Evolutionary conservation across 2,888 invertebrate species (phyloP), one percentile per base, ranked within the genome.

Genomic region (Antheraea assamensis): DNA sequence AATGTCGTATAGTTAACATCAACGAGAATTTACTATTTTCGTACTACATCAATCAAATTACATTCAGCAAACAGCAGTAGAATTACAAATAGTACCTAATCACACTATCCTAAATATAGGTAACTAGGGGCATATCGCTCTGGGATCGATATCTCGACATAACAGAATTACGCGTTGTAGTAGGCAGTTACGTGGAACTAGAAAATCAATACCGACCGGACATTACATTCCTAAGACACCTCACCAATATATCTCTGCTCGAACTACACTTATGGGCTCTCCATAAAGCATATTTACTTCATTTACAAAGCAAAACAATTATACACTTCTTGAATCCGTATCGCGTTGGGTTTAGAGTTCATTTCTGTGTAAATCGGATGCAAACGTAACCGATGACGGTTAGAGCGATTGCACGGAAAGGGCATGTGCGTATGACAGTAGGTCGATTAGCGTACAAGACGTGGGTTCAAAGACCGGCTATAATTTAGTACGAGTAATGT

Each of bases 351-450:
- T 0, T 47, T 72, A 80, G 76, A 74, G 76, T 76, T 72, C 24
- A 74, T 73, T 76, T 78, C 80, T 30, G 73, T 68, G 21, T 71
- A 75, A 64, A 24, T 55, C 71, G 21, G 8, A 30, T 19, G 24
- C 47, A 30, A 17, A 24, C 47, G 19, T 49, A 21, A 21, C 24
- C 72, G 2, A 42, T 68, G 24, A 68, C 70, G 61, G 71, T 68
- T 58, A 52, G 55, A 30, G 70, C 87, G 88, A 89, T 89, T 87
- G 85, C 83, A 87, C 82, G 88, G 87, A 90, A 90, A 86, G 85
- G 85, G 85, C 90, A 88, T 86, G 90, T 91, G 91, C 84, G 87
- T 84, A 85, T 90, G 91, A 91, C 91, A 91, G 88, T 88, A 86
- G 90, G 90, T 90, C 90, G 89, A 90, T 91, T 90, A 90, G 87